These are phyloP conservation scores for Rhodinocichla rosea DNA, from an alignment of 2,113 vertebrate species.

Conservation along the genomic window DNA sequence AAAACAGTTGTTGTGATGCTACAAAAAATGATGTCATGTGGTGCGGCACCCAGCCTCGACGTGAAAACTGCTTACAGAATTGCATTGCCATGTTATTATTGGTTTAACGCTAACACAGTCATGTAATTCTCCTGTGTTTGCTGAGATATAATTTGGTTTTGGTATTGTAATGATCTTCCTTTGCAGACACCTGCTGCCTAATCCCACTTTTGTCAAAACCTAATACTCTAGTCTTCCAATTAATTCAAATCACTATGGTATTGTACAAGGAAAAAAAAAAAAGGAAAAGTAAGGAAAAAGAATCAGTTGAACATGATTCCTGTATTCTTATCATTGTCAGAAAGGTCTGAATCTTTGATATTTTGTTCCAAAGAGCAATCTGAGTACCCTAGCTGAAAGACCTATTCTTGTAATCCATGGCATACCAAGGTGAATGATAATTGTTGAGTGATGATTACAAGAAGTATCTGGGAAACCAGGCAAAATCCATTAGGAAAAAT, in stretches of 20 bases:
- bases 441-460: neutral
- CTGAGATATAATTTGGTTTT: neutral
- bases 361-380: neutral
- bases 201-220: neutral
- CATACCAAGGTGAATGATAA: neutral
- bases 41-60: neutral
- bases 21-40: neutral
- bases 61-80: neutral
- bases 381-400: neutral
- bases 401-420: neutral
- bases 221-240: neutral
- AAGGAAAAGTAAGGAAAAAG: neutral
- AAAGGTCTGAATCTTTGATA: neutral
- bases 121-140: neutral
- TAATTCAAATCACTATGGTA: neutral
- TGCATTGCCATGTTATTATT: neutral
- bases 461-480: neutral
- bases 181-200: neutral
- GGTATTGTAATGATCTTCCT: neutral
- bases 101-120: neutral
- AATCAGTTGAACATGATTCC: neutral
- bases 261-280: neutral
- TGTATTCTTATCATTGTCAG: neutral
- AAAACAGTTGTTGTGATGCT: neutral
- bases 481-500: neutral